Conservation (phyloP, 2,888 invertebrate species). For the Leptopterna dolabrata region DNA sequence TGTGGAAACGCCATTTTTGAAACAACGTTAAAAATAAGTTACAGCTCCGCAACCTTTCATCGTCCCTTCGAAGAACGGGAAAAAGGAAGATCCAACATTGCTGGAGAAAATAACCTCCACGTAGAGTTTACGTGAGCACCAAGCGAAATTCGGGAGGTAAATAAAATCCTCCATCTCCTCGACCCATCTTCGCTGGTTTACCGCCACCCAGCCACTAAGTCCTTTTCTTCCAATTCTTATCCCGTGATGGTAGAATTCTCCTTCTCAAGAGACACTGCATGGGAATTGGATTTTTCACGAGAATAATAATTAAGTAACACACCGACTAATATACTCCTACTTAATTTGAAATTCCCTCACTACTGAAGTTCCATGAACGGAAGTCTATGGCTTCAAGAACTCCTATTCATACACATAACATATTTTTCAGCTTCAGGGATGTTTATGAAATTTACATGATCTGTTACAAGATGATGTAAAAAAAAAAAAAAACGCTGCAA, state of each 20-base stretch:
- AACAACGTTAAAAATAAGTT: not conserved
- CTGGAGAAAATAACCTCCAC: slow-evolving; percentile 16
- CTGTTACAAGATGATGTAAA: too few species aligned
- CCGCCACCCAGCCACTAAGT: not conserved
- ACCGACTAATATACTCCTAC: too few species aligned
- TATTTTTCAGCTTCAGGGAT: too few species aligned
- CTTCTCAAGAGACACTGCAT: not conserved
- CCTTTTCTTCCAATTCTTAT: not conserved
- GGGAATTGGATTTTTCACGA: too few species aligned
- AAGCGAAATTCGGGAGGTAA: slow-evolving; percentile 21
- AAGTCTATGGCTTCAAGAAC: too few species aligned
- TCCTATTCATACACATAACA: too few species aligned
- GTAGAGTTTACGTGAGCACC: slow-evolving; percentile 27
- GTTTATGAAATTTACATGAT: too few species aligned
- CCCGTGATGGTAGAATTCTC: not conserved
- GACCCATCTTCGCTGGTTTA: not conserved
- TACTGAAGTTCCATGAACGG: too few species aligned
- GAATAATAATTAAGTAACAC: too few species aligned
- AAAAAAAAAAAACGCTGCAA: too few species aligned
- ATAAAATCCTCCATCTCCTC: slow-evolving; percentile 18
- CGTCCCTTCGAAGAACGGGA: not conserved
- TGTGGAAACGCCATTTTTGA: not conserved
- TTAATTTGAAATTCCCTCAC: too few species aligned
- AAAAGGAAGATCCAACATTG: not conserved
- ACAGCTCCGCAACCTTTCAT: not conserved